Percentiles rank a stretch among this genome's conserved stretches.
Evolutionary conservation across 2,888 invertebrate genomes (phyloP).

Genomic region (Prenolepis imparis): DNA sequence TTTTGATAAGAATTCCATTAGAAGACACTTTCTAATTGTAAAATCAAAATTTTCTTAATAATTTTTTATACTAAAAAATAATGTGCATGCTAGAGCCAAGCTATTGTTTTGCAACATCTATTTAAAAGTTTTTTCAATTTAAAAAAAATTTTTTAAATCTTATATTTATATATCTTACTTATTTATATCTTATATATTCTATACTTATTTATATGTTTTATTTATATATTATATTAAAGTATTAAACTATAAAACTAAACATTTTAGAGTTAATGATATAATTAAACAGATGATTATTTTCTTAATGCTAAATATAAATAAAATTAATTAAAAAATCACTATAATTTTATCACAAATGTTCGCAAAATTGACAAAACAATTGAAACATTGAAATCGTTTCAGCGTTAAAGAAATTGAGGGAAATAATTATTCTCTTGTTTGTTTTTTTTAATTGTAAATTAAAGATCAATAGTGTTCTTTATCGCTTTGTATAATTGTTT

Average conservation of each 20-base stretch:
- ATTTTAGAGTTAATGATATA: neutral
- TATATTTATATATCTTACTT: neutral
- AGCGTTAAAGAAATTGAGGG: neutral
- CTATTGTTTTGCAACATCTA: neutral
- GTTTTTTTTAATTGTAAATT: neutral
- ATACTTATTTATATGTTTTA: neutral
- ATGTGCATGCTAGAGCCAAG: neutral
- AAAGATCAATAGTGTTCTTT: neutral
- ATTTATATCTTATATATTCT: too few relatives aligned
- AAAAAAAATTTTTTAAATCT: neutral
- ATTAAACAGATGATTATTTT: neutral
- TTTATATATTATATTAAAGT: too few relatives aligned
- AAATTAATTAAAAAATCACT: neutral
- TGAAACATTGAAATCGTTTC: neutral
- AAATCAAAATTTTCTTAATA: neutral
- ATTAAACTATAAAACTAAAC: neutral
- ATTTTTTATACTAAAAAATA: neutral
- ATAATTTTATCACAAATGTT: neutral
- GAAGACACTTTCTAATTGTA: neutral
- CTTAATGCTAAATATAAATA: neutral
- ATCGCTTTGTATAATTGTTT: neutral
- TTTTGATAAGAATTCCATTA: neutral
- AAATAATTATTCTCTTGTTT: neutral
- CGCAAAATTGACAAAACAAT: neutral
- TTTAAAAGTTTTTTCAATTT: neutral